phyloP scores from a whole-genome alignment of 2,113 vertebrate genomes.

The Hylia prasina region DNA sequence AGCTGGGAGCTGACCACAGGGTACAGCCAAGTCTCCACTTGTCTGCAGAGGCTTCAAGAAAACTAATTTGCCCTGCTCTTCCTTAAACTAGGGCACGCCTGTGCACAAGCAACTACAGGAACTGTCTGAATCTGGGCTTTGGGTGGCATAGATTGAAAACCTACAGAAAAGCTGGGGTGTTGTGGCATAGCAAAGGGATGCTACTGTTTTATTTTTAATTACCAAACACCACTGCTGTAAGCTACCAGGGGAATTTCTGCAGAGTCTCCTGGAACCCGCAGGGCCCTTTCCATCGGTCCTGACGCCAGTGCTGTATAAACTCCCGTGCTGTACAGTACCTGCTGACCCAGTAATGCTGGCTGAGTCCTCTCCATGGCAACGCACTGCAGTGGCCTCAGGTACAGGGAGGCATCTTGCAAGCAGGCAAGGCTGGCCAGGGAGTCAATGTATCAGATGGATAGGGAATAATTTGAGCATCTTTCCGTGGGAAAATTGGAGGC shows the following conservation, averaged over 20 bases:
- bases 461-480: background rate
- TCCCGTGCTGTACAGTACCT: background rate
- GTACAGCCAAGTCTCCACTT: background rate
- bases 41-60: background rate
- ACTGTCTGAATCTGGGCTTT: background rate
- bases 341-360: background rate
- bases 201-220: background rate
- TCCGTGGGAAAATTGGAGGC: background rate
- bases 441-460: accelerated
- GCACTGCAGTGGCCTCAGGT: background rate
- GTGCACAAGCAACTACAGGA: background rate
- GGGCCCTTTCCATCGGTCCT: background rate
- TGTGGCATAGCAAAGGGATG: background rate
- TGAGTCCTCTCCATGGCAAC: constrained; percentile 64
- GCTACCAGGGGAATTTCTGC: background rate
- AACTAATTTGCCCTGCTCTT: background rate
- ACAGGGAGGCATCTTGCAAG: background rate
- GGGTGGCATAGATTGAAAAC: background rate
- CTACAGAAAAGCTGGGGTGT: background rate
- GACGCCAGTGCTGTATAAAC: background rate
- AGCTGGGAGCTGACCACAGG: background rate
- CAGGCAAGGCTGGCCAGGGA: background rate
- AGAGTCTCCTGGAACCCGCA: background rate
- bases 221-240: background rate
- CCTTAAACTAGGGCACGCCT: background rate